phyloP scores from a whole-genome alignment of 2,888 invertebrate genomes.

The Drosophila lacicola region DNA sequence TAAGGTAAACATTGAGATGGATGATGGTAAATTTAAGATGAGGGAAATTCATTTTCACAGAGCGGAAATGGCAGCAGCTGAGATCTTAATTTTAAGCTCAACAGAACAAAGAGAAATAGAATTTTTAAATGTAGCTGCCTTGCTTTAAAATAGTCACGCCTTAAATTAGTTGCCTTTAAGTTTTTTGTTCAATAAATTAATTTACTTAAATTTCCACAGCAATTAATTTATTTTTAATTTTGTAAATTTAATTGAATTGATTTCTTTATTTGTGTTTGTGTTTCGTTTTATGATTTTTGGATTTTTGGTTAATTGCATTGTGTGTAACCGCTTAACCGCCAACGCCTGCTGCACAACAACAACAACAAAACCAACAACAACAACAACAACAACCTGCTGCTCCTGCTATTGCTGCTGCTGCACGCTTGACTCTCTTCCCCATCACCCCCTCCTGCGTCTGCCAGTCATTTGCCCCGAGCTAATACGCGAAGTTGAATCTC shows the following conservation, averaged over 20 bases:
- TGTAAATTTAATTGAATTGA: conserved; percentile 10
- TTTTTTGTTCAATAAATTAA: not conserved
- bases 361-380: conserved; percentile 21
- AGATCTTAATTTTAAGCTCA: too few relatives aligned
- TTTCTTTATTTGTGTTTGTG: conserved; percentile 21
- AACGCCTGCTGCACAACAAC: conserved; percentile 44
- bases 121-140: not conserved
- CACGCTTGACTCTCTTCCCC: conserved; percentile 29
- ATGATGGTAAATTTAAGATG: too few relatives aligned
- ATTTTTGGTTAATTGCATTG: conserved; percentile 70
- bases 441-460: conserved; percentile 1
- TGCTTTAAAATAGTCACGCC: not conserved
- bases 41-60: too few relatives aligned
- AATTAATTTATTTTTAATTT: conserved; percentile 7
- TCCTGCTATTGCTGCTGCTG: conserved; percentile 29
- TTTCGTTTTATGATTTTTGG: conserved; percentile 53
- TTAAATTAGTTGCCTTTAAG: not conserved
- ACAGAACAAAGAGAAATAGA: too few relatives aligned
- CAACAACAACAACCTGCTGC: conserved; percentile 12
- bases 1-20: too few relatives aligned
- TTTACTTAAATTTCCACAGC: not conserved
- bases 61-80: too few relatives aligned
- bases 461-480: conserved; percentile 94
- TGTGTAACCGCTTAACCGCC: conserved; percentile 59
- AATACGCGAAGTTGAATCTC: conserved; percentile 94